Evolutionary conservation across 2,888 invertebrate genomes (phyloP).

Genomic region (Tinea pellionella): DNA sequence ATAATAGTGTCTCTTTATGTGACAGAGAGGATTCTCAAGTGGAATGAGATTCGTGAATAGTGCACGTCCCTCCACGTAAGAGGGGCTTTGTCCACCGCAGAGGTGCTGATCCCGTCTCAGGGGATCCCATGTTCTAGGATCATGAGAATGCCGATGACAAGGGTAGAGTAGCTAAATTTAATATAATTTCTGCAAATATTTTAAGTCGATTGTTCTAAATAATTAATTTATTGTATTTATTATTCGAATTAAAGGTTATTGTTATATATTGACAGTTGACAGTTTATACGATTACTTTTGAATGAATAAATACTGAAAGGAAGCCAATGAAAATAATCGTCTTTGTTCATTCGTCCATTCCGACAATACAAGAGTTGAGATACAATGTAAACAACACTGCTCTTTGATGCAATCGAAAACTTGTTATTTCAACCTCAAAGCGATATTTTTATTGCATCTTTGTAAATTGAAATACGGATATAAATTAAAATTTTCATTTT

Average conservation of each 20-base stretch:
- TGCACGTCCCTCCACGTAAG: constrained; percentile 18
- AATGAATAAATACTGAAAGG: constrained; percentile 52
- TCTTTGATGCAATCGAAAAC: constrained; percentile 17
- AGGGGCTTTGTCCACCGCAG: constrained; percentile 40
- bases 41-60: constrained; percentile 2
- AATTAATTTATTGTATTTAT: not conserved
- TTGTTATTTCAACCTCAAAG: constrained; percentile 44
- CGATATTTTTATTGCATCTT: constrained; percentile 30
- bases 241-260: not conserved
- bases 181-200: constrained; percentile 31
- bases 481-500: constrained; percentile 3
- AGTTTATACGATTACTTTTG: constrained; percentile 35
- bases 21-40: constrained; percentile 35
- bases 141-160: constrained; percentile 31
- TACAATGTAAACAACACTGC: constrained; percentile 37
- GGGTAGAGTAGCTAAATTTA: constrained; percentile 30
- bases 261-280: not conserved
- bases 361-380: constrained; percentile 26
- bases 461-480: not conserved
- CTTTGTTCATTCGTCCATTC: constrained; percentile 48
- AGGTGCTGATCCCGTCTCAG: constrained; percentile 32
- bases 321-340: constrained; percentile 63
- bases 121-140: constrained; percentile 20
- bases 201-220: constrained; percentile 2
- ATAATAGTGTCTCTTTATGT: constrained; percentile 53